These are phyloP conservation scores for Crocuta crocuta DNA, from an alignment of 2,113 vertebrate species.

Conservation along the genomic window DNA sequence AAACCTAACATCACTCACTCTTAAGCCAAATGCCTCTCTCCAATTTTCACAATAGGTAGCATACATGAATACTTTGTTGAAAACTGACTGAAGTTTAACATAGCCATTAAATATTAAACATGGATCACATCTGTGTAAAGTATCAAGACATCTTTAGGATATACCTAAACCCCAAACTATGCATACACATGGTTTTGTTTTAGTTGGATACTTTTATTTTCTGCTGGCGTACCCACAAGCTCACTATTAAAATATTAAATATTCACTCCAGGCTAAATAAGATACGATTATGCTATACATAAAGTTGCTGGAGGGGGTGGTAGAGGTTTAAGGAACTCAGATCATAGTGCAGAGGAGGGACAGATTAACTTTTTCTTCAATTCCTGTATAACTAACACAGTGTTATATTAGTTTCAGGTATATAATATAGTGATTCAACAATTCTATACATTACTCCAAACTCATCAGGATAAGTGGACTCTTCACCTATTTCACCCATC, in stretches of 20 bases:
- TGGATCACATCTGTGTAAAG: slow-evolving; percentile 18
- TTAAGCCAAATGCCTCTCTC: background rate
- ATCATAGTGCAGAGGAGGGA: background rate
- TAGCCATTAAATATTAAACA: slow-evolving; percentile 17
- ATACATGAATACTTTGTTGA: background rate
- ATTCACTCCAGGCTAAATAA: slow-evolving; percentile 18
- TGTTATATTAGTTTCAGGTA: background rate
- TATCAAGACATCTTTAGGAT: background rate
- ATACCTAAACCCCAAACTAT: background rate
- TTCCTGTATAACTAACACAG: background rate
- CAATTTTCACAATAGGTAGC: background rate
- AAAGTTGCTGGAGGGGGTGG: background rate
- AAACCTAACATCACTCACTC: background rate
- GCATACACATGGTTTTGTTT: background rate
- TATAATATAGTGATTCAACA: background rate
- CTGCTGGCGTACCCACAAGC: background rate
- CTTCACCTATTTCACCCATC: background rate
- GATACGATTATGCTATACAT: background rate
- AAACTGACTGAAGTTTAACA: slow-evolving; percentile 39
- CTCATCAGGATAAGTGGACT: background rate
- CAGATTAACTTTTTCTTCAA: background rate
- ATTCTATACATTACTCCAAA: background rate
- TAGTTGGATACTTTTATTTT: background rate
- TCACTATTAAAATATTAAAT: slow-evolving; percentile 27
- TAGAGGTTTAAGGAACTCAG: background rate